Evolutionary conservation across 2,888 invertebrate genomes (phyloP).

Genomic region (Amphipoea oculea): DNA sequence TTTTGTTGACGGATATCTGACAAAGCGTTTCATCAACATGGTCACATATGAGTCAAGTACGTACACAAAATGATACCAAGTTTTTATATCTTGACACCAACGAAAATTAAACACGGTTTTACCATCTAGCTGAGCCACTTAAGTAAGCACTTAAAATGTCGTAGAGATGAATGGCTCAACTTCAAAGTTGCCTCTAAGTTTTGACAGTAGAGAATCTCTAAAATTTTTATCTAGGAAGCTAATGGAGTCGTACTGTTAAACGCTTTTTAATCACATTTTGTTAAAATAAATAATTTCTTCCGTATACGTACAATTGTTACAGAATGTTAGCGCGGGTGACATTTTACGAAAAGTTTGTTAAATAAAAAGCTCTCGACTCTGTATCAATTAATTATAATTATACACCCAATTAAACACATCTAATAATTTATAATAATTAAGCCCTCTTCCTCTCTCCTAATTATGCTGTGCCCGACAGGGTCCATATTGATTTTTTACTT

Average conservation of each 20-base stretch:
- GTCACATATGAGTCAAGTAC: neutral
- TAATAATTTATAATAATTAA: no score
- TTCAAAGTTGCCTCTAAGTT: constrained; percentile 76
- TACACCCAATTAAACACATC: neutral
- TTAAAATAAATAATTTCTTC: constrained; percentile 23
- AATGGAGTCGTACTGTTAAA: constrained; percentile 54
- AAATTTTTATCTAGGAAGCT: constrained; percentile 71
- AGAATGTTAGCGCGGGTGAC: constrained; percentile 15
- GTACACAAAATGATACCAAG: constrained; percentile 11
- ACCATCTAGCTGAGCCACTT: constrained; percentile 76
- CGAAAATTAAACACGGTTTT: constrained; percentile 79
- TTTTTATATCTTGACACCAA: constrained; percentile 24
- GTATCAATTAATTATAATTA: constrained; percentile 16
- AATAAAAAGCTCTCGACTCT: neutral
- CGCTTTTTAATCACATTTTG: constrained; percentile 40
- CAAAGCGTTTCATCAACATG: neutral
- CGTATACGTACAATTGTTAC: neutral
- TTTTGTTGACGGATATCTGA: neutral
- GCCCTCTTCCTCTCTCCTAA: no score
- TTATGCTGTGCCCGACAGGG: no score
- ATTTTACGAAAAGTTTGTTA: constrained; percentile 13
- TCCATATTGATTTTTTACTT: no score
- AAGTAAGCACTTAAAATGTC: constrained; percentile 85
- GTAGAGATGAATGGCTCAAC: constrained; percentile 80
- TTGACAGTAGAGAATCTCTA: constrained; percentile 72